Evolutionary conservation across 2,113 vertebrate genomes (phyloP).

Genomic region (Rafetus swinhoei): DNA sequence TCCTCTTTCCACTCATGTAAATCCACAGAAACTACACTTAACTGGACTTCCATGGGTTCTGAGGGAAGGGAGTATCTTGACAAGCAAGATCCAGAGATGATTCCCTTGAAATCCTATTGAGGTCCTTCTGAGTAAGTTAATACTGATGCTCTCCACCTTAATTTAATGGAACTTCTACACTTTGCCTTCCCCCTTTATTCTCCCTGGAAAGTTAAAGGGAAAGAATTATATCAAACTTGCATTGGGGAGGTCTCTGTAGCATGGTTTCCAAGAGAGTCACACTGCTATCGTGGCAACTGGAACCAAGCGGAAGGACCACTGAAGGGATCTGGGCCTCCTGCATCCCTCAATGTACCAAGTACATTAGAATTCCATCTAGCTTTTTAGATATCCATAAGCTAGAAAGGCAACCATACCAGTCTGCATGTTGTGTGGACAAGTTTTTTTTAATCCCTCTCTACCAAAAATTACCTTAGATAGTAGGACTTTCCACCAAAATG

Average conservation of each 20-base stretch:
- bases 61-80: not conserved
- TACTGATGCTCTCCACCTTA: not conserved
- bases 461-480: not conserved
- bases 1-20: not conserved
- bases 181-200: not conserved
- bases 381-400: constrained; percentile 10
- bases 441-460: not conserved
- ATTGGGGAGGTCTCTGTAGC: not conserved
- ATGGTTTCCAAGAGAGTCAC: not conserved
- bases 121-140: not conserved
- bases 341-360: not conserved
- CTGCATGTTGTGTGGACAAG: not conserved
- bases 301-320: not conserved
- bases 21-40: not conserved
- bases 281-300: not conserved
- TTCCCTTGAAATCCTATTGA: not conserved
- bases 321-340: not conserved
- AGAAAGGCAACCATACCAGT: not conserved
- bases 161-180: not conserved
- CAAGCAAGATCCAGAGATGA: not conserved
- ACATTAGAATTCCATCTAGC: not conserved
- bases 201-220: not conserved
- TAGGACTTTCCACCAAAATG: not conserved
- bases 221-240: not conserved
- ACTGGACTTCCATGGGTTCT: not conserved